phyloP scores from a whole-genome alignment of 1,140 invertebrate genomes.

The Drosophila truncata region DNA sequence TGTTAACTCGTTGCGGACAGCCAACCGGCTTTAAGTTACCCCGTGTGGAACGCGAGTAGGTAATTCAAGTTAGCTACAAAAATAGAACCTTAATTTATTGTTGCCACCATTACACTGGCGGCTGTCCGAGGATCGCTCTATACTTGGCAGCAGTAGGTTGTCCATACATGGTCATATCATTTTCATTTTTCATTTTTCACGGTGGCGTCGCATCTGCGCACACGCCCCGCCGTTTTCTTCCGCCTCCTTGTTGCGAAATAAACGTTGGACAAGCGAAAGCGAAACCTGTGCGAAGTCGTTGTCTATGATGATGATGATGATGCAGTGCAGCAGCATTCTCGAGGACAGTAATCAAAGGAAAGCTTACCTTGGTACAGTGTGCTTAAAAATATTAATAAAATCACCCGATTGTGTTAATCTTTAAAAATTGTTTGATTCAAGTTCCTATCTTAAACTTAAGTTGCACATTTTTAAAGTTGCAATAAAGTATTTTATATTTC shows the following conservation, averaged over 20 bases:
- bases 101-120: constrained; percentile 45
- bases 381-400: not conserved
- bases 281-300: constrained; percentile 20
- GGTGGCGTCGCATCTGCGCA: constrained; percentile 26
- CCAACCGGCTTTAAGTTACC: constrained; percentile 20
- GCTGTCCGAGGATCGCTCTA: constrained; percentile 23
- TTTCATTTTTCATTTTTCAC: constrained; percentile 79
- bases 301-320: constrained; percentile 9
- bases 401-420: not conserved
- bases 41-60: constrained; percentile 32
- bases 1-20: constrained; percentile 57
- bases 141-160: constrained; percentile 21
- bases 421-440: not conserved
- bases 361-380: not conserved
- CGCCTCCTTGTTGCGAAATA: constrained; percentile 23
- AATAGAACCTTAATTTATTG: constrained; percentile 83
- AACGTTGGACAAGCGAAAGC: constrained; percentile 53
- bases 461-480: too few relatives aligned
- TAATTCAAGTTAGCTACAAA: constrained; percentile 82
- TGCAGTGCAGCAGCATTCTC: constrained; percentile 12
- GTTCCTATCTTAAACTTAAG: not conserved
- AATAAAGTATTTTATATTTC: too few relatives aligned
- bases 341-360: constrained; percentile 22
- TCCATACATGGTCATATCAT: constrained; percentile 79
- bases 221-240: constrained; percentile 13